Percentiles rank a stretch among this genome's conserved stretches.
These are phyloP conservation scores for Trissolcus basalis DNA, from an alignment of 1,140 invertebrate genomes.

Conservation along the genomic window DNA sequence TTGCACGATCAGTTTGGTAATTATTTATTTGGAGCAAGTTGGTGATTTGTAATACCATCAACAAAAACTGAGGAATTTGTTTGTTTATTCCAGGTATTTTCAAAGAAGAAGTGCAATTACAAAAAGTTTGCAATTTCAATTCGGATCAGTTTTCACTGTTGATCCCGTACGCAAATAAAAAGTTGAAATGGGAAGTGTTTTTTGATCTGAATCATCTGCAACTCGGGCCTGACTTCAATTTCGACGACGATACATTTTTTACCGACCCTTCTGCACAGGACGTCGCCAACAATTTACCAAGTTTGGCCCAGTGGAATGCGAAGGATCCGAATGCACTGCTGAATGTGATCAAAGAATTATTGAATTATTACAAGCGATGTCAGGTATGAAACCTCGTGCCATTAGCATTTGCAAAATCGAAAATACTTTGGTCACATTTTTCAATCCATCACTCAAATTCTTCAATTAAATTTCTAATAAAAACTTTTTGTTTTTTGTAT, in stretches of 20 bases:
- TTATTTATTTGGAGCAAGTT: slow-evolving; percentile 2
- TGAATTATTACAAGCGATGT: slow-evolving; percentile 76
- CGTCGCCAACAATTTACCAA: slow-evolving; percentile 75
- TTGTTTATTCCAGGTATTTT: slow-evolving; percentile 45
- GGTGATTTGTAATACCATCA: neutral
- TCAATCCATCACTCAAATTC: too few relatives aligned
- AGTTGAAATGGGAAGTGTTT: slow-evolving; percentile 67
- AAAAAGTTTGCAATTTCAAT: slow-evolving; percentile 27
- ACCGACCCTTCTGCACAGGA: slow-evolving; percentile 74
- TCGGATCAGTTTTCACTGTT: slow-evolving; percentile 67
- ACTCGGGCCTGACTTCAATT: slow-evolving; percentile 74
- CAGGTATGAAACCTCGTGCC: slow-evolving; percentile 74
- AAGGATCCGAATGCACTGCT: slow-evolving; percentile 75
- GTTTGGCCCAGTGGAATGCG: slow-evolving; percentile 77
- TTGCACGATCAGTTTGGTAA: slow-evolving; percentile 35
- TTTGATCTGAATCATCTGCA: slow-evolving; percentile 67
- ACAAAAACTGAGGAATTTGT: neutral
- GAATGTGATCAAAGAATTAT: slow-evolving; percentile 77
- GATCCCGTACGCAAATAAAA: slow-evolving; percentile 69
- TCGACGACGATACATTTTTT: slow-evolving; percentile 78
- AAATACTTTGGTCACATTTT: too few relatives aligned
- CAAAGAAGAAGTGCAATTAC: slow-evolving; percentile 27
- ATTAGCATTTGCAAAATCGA: too few relatives aligned
- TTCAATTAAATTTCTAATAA: too few relatives aligned
- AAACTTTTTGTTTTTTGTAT: too few relatives aligned